Base-by-base conservation (phyloP, 2,888 invertebrate species). In the Ectropis crepuscularia region DNA sequence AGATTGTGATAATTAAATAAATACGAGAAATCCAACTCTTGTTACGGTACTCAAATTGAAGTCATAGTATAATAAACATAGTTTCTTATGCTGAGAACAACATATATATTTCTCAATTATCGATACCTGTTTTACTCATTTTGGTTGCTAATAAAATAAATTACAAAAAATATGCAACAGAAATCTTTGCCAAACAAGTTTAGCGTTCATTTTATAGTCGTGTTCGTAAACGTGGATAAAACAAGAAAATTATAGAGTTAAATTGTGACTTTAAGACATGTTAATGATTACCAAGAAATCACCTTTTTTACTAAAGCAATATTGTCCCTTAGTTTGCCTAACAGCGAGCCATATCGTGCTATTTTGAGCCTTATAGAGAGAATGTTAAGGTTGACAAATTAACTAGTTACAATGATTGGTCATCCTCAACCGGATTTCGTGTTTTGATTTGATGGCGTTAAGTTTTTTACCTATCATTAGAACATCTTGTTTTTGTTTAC, bases 401-500 rank as follows among this genome's bases (percentile, higher is more conserved):
- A 16, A 36, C 39, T 12, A 12, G 54, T 39, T 42, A 55, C 36
- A 11, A 28, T 28, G 11, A 49, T 53, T 67, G 50, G 59, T 65
- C 69, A 69, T 67, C 54, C 63, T 70, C 61, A 74, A 72, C 74
- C 73, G 74, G 70, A 73, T 75, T 73, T 71, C 66, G 37, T 62
- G 61, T 68, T 61, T 68, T 68, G 76, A 72, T 65, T 75, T 69
- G 67, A 70, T 69, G 70, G 68, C 71, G 70, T 72, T 57, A 53
- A 65, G 69, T 76, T 77, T 77, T 77, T 74, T 67, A 55, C 47
- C 62, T 66, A 71, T 76, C 72, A 76, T 68, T 71, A 64, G 66
- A 71, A 71, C 70, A 70, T 72, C 69, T 62, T 70, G 73, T 76
- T 75, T 79, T 79, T 76, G 67, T 72, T 71, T 65, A 64, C 68